Base-by-base conservation (phyloP, 2,797 vertebrate species). In the Sebastes kiyomatsui region DNA sequence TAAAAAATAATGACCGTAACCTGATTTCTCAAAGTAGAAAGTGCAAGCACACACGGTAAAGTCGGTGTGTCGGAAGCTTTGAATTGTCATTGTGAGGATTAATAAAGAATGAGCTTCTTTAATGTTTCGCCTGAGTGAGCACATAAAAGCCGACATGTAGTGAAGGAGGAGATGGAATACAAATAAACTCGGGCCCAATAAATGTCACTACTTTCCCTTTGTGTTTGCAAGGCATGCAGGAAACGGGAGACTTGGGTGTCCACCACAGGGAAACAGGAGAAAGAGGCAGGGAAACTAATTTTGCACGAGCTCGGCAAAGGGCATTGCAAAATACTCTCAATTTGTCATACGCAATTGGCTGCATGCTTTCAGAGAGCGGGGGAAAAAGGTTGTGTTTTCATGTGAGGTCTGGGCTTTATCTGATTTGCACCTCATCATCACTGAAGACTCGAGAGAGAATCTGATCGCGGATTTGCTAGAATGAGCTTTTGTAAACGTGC, bases 91-190 rank as follows among this genome's bases (percentile, higher is more conserved):
- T 88, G 90, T 91, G 87, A 82, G 79, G 92, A 95, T 95, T 95
- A 96, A 95, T 96, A 96, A 95, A 95, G 91, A 94, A 96, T 95
- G 94, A 93, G 92, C 84, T 92, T 90, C 92, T 96, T 95, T 94
- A 96, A 95, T 94, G 93, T 94, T 92, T 92, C 76, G 91, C 93
- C 90, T 90, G 92, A 94, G 89, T 88, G 86, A 94, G 92, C 92
- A 94, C 93, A 94, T 95, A 94, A 95, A 95, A 93, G 87, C 90
- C 78, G 84, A 95, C 92, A 88, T 88, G 90, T 79, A 89, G 85
- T 66, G 81, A 88, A 89, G 90, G 83, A 81, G 84, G 88, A 91
- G 86, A 92, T 67, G 75, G 94, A 94, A 95, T 95, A 95, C 94
- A 95, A 96, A 96, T 95, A 95, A 94, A 93, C 87, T 82, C 18